Conservation (phyloP, 2,888 invertebrate genomes). For the Meloe dianella region DNA sequence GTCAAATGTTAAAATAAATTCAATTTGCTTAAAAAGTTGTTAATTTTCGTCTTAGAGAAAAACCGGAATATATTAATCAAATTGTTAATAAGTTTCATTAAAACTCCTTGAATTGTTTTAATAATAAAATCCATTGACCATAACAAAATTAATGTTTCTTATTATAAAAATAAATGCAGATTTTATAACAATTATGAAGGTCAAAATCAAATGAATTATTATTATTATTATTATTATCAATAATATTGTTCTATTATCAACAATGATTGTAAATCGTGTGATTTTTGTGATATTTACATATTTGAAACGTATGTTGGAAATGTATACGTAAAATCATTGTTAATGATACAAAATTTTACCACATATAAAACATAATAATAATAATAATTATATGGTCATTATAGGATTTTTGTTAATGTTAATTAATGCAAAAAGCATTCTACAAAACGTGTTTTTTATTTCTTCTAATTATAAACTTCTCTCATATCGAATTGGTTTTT, state of each 20-base stretch:
- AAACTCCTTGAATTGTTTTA: conserved; percentile 10
- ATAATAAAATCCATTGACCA: neutral
- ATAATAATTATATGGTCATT: neutral
- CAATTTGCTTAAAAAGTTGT: neutral
- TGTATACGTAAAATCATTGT: neutral
- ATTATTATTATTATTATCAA: conserved; percentile 6
- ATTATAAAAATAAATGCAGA: conserved; percentile 9
- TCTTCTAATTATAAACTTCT: no score
- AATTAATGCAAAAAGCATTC: neutral
- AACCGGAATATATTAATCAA: neutral
- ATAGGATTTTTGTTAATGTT: neutral
- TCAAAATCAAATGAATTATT: no score
- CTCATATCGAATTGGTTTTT: no score
- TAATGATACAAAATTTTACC: no score
- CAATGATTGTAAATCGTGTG: neutral
- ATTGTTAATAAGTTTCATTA: neutral
- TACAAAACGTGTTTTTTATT: neutral
- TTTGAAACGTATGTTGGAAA: neutral
- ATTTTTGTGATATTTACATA: neutral
- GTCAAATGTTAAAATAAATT: neutral
- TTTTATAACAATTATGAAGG: neutral
- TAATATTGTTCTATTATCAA: neutral
- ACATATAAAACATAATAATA: no score
- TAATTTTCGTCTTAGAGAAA: neutral
- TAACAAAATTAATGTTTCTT: conserved; percentile 5